Evolutionary conservation across 2,888 invertebrate species (phyloP).

Genomic region (Hedya salicella): DNA sequence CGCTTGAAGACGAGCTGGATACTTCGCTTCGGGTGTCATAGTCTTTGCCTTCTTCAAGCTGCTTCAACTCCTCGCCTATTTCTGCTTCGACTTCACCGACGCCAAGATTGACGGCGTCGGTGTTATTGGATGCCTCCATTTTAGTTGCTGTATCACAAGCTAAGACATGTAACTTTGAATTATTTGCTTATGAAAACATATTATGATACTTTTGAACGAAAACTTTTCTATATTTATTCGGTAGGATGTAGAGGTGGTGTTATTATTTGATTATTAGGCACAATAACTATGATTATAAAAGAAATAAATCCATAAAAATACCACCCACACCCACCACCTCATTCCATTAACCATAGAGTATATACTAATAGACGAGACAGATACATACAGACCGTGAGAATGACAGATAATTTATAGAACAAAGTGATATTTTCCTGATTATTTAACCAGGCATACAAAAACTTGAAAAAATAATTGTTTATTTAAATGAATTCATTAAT

Average conservation of each 20-base stretch:
- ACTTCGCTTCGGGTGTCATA: slow-evolving; percentile 96
- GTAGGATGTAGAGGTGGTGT: neutral
- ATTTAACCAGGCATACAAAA: too few species aligned
- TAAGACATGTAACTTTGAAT: slow-evolving; percentile 35
- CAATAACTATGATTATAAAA: slow-evolving; percentile 27
- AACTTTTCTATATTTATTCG: neutral
- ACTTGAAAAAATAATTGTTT: too few species aligned
- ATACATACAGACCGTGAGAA: neutral
- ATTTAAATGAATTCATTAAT: too few species aligned
- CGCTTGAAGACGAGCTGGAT: slow-evolving; percentile 91
- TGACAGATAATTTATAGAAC: slow-evolving; percentile 4
- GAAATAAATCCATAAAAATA: slow-evolving; percentile 42
- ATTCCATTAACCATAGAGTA: slow-evolving; percentile 15
- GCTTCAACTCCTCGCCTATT: slow-evolving; percentile 92
- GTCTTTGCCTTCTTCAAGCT: slow-evolving; percentile 89
- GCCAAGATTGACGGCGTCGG: slow-evolving; percentile 87
- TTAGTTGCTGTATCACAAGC: slow-evolving; percentile 52
- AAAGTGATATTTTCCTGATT: too few species aligned
- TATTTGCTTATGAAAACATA: slow-evolving; percentile 17
- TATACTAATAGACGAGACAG: neutral
- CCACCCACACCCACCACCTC: slow-evolving; percentile 26
- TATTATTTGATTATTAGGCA: slow-evolving; percentile 17
- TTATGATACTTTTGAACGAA: neutral
- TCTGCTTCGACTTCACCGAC: slow-evolving; percentile 88
- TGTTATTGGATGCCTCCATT: slow-evolving; percentile 83